phyloP scores from a whole-genome alignment of 1,140 invertebrate species.

The Apocrypta bakeri region DNA sequence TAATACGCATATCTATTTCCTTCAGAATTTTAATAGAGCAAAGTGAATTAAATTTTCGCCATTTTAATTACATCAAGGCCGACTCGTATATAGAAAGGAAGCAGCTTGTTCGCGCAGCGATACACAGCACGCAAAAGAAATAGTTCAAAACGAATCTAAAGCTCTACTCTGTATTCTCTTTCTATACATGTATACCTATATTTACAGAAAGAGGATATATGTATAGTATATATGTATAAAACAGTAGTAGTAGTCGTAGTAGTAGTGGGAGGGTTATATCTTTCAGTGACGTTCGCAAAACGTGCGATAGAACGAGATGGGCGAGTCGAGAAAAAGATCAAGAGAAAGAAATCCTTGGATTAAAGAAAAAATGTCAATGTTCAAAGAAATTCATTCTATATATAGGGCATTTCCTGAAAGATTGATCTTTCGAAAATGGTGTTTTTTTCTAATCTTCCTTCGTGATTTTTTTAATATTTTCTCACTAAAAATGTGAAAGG shows the following conservation, averaged over 20 bases:
- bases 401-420: no score
- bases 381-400: no score
- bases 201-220: no score
- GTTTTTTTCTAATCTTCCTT: no score
- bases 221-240: no score
- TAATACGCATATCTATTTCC: slow-evolving; percentile 16
- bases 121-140: not conserved
- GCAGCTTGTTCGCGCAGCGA: not conserved
- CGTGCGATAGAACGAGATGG: not conserved
- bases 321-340: not conserved
- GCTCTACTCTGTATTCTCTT: not conserved
- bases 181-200: no score
- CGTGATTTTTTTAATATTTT: no score
- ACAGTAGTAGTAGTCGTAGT: no score
- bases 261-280: no score
- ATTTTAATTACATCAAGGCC: slow-evolving; percentile 43
- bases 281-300: not conserved
- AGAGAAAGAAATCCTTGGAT: not conserved
- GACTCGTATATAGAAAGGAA: not conserved
- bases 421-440: no score
- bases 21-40: slow-evolving; percentile 44
- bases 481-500: no score
- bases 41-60: slow-evolving; percentile 33
- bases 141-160: not conserved
- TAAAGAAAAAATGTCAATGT: no score